Evolutionary conservation across 1,140 invertebrate species (phyloP), one percentile per base, ranked within the genome.

Genomic region (Aethina tumida): DNA sequence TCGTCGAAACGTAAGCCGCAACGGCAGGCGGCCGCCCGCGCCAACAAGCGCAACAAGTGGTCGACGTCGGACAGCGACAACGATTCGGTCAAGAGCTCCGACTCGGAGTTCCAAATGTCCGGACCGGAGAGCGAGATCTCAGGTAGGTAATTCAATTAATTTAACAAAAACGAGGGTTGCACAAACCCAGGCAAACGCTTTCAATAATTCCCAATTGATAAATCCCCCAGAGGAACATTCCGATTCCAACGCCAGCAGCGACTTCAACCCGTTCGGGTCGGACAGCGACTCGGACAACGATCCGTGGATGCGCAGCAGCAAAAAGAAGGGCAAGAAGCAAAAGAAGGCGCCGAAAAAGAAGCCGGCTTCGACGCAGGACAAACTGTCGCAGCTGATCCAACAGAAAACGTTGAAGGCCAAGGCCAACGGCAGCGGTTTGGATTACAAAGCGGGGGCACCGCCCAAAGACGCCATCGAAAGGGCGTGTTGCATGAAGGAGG

Each of bases 401-500:
- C 68, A 73, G 43, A 81, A 82, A 22, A 55, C 45, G 31, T 35
- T 44, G 42, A 7, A 25, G 52, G 51, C 45, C 12, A 39, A 47
- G 32, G 22, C 46, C 15, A 57, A 59, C 37, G 62, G 52, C 19
- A 48, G 58, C 18, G 44, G 44, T 33, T 24, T 40, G 7, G 46
- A 47, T 20, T 28, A 33, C 44, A 41, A 62, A 62, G 9, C 50
- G 18, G 59, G 65, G 5, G 69, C 78, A 7, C 82, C 85, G 18
- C 80, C 81, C 1, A 74, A 77, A 47, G 81, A 85, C 44, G 84
- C 84, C 4, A 85, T 90, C 30, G 85, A 92, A 52, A 74, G 79
- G 12, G 88, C 87, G 0, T 88, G 84, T 60, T 73, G 69, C 45
- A 95, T 98, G 84, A 96, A 97, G 65, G 81, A 91, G 47, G 84